Evolutionary conservation across 1,140 invertebrate genomes (phyloP).

Genomic region (Diachasma alloeum): DNA sequence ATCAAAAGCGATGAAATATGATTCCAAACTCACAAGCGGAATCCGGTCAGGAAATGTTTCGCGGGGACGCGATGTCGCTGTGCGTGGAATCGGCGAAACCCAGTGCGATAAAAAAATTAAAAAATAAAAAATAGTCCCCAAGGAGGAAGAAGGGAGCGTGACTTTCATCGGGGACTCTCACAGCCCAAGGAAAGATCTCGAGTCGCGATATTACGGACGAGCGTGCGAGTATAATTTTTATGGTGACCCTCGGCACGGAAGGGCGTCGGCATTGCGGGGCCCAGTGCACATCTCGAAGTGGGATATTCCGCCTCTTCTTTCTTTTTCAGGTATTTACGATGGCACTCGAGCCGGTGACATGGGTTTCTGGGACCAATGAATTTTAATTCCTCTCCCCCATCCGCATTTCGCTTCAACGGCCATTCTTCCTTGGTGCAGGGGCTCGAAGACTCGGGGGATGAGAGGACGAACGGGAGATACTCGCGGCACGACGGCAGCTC

Average conservation of each 20-base stretch:
- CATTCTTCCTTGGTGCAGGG: slow-evolving; percentile 10
- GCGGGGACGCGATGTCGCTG: too few relatives aligned
- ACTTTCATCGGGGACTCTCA: slow-evolving; percentile 13
- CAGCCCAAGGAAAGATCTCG: slow-evolving; percentile 25
- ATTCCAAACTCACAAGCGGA: too few relatives aligned
- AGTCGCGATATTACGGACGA: slow-evolving; percentile 44
- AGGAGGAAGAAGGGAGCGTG: not conserved
- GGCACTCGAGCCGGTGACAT: slow-evolving; percentile 62
- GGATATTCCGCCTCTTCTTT: not conserved
- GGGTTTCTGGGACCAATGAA: slow-evolving; percentile 64
- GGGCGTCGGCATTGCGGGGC: slow-evolving; percentile 18
- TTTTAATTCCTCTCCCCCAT: slow-evolving; percentile 59
- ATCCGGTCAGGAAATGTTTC: too few relatives aligned
- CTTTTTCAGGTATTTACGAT: slow-evolving; percentile 62
- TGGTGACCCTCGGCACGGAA: slow-evolving; percentile 46
- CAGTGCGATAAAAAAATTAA: too few relatives aligned
- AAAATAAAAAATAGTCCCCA: not conserved
- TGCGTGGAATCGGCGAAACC: too few relatives aligned
- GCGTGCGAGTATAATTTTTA: slow-evolving; percentile 57
- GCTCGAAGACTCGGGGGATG: not conserved
- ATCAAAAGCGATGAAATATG: too few relatives aligned
- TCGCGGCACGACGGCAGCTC: slow-evolving; percentile 43
- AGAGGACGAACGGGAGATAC: not conserved
- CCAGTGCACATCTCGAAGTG: not conserved
- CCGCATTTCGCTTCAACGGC: slow-evolving; percentile 20